Evolutionary conservation across 2,888 invertebrate species (phyloP).

Genomic region (Andrena bucephala): DNA sequence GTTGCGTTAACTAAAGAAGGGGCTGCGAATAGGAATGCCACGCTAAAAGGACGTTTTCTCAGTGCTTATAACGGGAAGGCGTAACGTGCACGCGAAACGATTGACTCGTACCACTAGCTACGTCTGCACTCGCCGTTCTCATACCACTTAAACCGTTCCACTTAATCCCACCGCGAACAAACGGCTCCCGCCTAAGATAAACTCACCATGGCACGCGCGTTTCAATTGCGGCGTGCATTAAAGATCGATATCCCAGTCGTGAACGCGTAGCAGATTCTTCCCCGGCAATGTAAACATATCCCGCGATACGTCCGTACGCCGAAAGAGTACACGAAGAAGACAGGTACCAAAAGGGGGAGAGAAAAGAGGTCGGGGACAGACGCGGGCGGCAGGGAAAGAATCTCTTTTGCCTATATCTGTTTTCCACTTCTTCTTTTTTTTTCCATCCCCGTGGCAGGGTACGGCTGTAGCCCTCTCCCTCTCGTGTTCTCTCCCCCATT

Average conservation of each 20-base stretch:
- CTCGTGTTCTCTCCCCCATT: conserved; percentile 41
- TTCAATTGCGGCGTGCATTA: conserved; percentile 65
- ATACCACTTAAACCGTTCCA: background rate
- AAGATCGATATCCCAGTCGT: conserved; percentile 64
- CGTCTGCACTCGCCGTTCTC: background rate
- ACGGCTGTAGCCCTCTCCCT: conserved; percentile 60
- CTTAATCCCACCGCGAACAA: background rate
- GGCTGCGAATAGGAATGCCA: background rate
- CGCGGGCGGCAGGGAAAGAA: conserved; percentile 59
- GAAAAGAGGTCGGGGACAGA: conserved; percentile 4
- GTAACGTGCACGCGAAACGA: background rate
- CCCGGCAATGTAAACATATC: conserved; percentile 65
- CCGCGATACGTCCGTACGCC: conserved; percentile 58
- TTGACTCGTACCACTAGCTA: conserved; percentile 8
- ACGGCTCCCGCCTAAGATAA: conserved; percentile 35
- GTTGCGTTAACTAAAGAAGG: background rate
- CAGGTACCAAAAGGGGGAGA: conserved; percentile 1
- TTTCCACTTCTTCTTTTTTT: conserved; percentile 75
- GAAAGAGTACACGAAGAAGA: conserved; percentile 52
- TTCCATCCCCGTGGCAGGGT: conserved; percentile 57
- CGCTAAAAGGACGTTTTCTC: background rate
- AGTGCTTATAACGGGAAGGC: background rate
- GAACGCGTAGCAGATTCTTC: conserved; percentile 59
- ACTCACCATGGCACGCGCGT: conserved; percentile 47
- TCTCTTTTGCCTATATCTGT: conserved; percentile 75